Evolutionary conservation across 92 coral and sea anemone species (phyloP).

Genomic region (Epizoanthus ramosus): DNA sequence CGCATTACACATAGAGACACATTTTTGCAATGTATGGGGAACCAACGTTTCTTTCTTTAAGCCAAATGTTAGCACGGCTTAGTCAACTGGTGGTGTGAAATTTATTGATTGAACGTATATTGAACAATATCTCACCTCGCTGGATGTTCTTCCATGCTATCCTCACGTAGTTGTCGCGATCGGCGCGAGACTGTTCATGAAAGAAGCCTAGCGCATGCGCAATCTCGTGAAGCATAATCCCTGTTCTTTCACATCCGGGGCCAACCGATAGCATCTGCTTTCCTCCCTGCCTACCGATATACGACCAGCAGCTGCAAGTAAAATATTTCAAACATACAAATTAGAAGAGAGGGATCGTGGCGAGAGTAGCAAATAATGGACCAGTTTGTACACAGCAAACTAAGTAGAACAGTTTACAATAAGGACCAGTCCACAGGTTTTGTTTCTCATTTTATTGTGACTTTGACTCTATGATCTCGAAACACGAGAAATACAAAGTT

Average conservation of each 20-base stretch:
- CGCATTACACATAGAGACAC: no score
- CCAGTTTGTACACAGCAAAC: no score
- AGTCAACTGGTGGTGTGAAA: background rate
- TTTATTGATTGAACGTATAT: background rate
- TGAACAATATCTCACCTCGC: background rate
- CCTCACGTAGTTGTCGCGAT: conserved; percentile 24
- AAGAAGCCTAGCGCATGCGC: conserved; percentile 43
- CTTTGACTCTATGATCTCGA: no score
- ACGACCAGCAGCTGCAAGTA: conserved; percentile 36
- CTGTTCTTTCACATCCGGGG: conserved; percentile 37
- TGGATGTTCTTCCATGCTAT: conserved; percentile 33
- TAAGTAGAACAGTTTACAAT: no score
- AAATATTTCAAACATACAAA: background rate
- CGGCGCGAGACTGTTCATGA: conserved; percentile 44
- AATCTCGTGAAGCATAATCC: conserved; percentile 46
- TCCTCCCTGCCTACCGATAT: conserved; percentile 35
- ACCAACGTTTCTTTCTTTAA: no score
- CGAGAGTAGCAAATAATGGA: no score
- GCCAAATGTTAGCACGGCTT: no score
- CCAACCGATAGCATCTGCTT: conserved; percentile 28
- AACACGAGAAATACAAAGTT: no score
- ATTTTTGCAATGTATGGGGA: no score
- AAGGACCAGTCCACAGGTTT: no score
- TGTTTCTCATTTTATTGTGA: no score
- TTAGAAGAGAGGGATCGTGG: background rate